Evolutionary conservation across 2,888 invertebrate genomes (phyloP).

Genomic region (Chymomyza caudatula): DNA sequence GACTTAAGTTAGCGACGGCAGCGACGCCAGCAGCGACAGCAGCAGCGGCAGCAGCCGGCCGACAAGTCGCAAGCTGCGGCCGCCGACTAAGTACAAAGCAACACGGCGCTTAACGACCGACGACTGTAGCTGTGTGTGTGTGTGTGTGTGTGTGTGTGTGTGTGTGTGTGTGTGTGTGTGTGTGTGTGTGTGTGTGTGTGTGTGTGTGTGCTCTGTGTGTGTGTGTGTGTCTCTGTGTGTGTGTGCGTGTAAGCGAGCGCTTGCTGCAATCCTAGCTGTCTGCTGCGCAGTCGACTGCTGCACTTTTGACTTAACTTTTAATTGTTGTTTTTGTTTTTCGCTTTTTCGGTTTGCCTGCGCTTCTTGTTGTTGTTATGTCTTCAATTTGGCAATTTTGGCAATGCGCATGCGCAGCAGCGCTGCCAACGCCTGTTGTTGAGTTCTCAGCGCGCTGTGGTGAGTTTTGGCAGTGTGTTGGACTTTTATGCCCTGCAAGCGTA

Average conservation of each 20-base stretch:
- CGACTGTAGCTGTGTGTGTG: constrained; percentile 1
- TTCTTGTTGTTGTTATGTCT: not conserved
- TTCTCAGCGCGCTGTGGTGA: constrained; percentile 43
- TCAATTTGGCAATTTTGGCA: constrained; percentile 51
- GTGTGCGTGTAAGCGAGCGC: constrained; percentile 14
- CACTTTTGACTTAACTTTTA: constrained; percentile 8
- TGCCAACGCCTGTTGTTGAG: constrained; percentile 4
- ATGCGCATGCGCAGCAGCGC: constrained; percentile 22
- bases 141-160: constrained; percentile 11
- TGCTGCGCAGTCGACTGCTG: constrained; percentile 13
- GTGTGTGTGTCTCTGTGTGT: not conserved
- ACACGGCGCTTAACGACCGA: not conserved
- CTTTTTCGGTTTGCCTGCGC: not conserved
- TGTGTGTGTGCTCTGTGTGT: constrained; percentile 12
- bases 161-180: not conserved
- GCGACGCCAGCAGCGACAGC: constrained; percentile 1
- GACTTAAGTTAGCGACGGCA: constrained; percentile 51
- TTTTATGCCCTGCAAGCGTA: too few species aligned
- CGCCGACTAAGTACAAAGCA: constrained; percentile 4
- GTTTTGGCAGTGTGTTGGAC: constrained; percentile 29
- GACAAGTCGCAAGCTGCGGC: constrained; percentile 7
- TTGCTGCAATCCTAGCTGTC: constrained; percentile 55
- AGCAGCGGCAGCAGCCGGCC: constrained; percentile 18
- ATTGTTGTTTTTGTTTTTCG: not conserved
- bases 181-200: not conserved